These are phyloP conservation scores for Pomacea maculata DNA, from an alignment of 1,140 invertebrate species.

Conservation along the genomic window DNA sequence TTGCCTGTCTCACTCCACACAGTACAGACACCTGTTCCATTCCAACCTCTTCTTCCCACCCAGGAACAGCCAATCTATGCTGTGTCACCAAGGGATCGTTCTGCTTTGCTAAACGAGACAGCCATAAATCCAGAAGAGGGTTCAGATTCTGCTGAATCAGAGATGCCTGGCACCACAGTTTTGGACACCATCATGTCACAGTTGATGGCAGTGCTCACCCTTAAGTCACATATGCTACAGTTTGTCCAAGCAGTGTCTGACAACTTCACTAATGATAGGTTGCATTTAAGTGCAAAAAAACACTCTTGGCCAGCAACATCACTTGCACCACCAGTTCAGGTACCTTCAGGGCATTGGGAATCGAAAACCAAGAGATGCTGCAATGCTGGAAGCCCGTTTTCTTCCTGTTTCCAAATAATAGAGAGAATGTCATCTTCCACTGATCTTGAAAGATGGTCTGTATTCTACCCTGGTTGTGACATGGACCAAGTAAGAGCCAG, in stretches of 20 bases:
- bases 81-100: not conserved
- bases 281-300: too few species aligned
- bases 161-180: conserved; percentile 1
- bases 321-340: too few species aligned
- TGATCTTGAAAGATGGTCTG: too few species aligned
- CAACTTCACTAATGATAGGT: not conserved
- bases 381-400: too few species aligned
- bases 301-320: too few species aligned
- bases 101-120: not conserved
- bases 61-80: not conserved
- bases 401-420: too few species aligned
- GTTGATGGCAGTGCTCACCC: conserved; percentile 23
- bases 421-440: too few species aligned
- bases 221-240: conserved; percentile 19
- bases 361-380: too few species aligned
- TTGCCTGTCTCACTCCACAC: conserved; percentile 21
- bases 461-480: too few species aligned
- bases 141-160: not conserved
- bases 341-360: too few species aligned
- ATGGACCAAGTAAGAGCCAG: too few species aligned
- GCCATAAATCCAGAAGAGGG: not conserved
- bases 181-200: conserved; percentile 26
- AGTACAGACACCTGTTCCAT: not conserved
- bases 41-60: not conserved
- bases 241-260: conserved; percentile 24